Percentiles rank a stretch among this genome's conserved stretches.
Conservation (phyloP, 2,888 invertebrate species). For the Bruchidius siliquastri region DNA sequence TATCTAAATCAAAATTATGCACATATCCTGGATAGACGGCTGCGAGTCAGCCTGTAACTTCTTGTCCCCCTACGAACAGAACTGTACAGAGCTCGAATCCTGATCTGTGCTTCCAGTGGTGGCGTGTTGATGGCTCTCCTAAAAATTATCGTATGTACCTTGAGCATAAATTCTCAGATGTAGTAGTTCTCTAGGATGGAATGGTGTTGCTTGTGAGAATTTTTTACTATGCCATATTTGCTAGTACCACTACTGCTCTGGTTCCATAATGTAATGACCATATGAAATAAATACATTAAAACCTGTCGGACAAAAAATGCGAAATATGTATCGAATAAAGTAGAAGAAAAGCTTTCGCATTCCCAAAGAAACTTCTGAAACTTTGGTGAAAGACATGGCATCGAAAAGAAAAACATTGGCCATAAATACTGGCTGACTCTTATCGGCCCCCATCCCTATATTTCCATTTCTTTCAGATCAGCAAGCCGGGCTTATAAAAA, state of each 20-base stretch:
- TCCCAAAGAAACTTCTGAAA: neutral
- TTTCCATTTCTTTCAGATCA: slow-evolving; percentile 1
- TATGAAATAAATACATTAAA: neutral
- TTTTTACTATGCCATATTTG: too few relatives aligned
- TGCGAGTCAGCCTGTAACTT: too few relatives aligned
- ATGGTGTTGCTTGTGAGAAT: too few relatives aligned
- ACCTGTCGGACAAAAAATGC: neutral
- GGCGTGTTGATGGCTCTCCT: too few relatives aligned
- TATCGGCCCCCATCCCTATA: neutral
- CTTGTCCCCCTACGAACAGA: too few relatives aligned
- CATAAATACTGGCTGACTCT: neutral
- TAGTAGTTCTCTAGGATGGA: too few relatives aligned
- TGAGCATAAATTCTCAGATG: too few relatives aligned
- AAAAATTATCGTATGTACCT: too few relatives aligned
- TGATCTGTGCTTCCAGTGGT: too few relatives aligned
- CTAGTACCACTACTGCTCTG: neutral
- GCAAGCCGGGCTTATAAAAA: slow-evolving; percentile 2
- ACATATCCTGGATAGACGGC: too few relatives aligned
- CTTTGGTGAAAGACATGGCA: neutral
- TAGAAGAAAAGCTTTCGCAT: neutral
- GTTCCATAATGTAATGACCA: neutral
- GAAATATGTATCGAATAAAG: neutral
- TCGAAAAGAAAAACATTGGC: neutral
- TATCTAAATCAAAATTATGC: too few relatives aligned
- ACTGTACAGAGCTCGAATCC: too few relatives aligned